Percentiles rank a stretch among this genome's conserved stretches.
Evolutionary conservation across 2,888 invertebrate genomes (phyloP).

Genomic region (Mythimna pallens): DNA sequence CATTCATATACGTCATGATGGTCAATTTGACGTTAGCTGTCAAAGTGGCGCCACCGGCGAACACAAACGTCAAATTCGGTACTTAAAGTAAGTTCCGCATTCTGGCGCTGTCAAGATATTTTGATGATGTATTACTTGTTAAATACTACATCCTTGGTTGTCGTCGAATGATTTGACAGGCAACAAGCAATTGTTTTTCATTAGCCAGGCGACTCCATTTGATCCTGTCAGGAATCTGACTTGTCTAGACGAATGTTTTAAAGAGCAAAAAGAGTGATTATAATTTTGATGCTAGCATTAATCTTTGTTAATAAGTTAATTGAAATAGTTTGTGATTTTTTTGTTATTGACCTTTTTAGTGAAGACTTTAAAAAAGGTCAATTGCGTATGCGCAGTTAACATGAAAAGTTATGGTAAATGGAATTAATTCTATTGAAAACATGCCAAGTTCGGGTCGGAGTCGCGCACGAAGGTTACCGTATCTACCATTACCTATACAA

Average conservation of each 20-base stretch:
- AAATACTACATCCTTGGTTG: conserved; percentile 64
- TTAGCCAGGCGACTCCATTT: conserved; percentile 48
- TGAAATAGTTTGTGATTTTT: conserved; percentile 42
- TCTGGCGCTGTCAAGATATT: neutral
- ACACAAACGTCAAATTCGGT: conserved; percentile 24
- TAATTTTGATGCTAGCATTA: conserved; percentile 25
- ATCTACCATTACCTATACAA: too few species aligned
- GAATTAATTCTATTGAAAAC: too few species aligned
- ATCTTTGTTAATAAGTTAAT: conserved; percentile 29
- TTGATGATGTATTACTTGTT: conserved; percentile 18
- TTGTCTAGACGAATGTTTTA: conserved; percentile 49
- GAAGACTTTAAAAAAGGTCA: conserved; percentile 6
- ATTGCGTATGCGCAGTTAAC: neutral
- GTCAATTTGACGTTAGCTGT: conserved; percentile 13
- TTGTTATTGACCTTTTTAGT: conserved; percentile 29
- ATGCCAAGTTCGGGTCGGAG: too few species aligned
- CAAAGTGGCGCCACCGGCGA: conserved; percentile 31
- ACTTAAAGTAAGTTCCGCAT: conserved; percentile 28
- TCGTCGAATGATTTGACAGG: conserved; percentile 60
- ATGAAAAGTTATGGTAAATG: neutral
- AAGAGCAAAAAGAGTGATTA: conserved; percentile 39
- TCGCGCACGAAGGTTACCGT: too few species aligned
- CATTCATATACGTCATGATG: neutral
- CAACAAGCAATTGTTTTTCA: conserved; percentile 48
- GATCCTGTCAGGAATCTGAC: conserved; percentile 43